Conservation (phyloP, 2,888 invertebrate genomes). For the Papilio demoleus region DNA sequence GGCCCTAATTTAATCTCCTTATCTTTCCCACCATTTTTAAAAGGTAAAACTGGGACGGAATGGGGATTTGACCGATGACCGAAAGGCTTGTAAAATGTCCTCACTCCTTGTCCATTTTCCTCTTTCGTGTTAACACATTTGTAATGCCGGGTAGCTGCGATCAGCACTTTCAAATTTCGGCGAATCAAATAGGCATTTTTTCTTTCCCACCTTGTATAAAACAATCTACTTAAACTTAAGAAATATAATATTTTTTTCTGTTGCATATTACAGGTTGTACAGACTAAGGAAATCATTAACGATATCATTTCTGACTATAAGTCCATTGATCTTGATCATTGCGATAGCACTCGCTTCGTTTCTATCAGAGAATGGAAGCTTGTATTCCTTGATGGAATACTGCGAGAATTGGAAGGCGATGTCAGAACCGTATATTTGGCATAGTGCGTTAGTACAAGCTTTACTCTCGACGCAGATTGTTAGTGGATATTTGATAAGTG, state of each 20-base stretch:
- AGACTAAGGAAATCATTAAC: conserved; percentile 79
- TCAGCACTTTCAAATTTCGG: too few species aligned
- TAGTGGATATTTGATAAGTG: conserved; percentile 85
- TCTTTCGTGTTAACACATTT: too few species aligned
- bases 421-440: conserved; percentile 80
- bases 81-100: too few species aligned
- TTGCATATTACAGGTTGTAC: conserved; percentile 70
- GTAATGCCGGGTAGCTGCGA: too few species aligned
- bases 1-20: too few species aligned
- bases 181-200: too few species aligned
- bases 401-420: conserved; percentile 71
- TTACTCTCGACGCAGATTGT: conserved; percentile 86
- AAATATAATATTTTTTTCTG: not conserved
- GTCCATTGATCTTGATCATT: conserved; percentile 64
- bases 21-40: too few species aligned
- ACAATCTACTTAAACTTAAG: too few species aligned
- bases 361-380: conserved; percentile 61
- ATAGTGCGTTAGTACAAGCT: conserved; percentile 85
- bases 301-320: conserved; percentile 68
- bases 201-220: too few species aligned
- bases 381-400: conserved; percentile 67
- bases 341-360: conserved; percentile 68
- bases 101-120: too few species aligned
- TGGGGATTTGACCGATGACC: too few species aligned
- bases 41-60: too few species aligned